A percentile compares a stretch with the other conserved stretches of the same genome.
Conservation (phyloP, 2,888 invertebrate species). For the Mythimna loreyi region DNA sequence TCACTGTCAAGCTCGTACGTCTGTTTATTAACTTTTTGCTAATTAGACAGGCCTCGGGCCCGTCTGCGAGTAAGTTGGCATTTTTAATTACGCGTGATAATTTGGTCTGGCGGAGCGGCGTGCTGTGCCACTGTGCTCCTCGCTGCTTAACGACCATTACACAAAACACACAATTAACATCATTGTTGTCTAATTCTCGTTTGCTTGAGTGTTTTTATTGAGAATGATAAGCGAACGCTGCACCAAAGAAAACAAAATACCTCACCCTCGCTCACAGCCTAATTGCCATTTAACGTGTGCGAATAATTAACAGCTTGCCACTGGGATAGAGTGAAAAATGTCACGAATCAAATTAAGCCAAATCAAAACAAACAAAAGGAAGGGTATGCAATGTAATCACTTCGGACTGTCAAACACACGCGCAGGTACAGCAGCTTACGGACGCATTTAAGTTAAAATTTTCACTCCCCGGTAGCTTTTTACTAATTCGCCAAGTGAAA, state of each 20-base stretch:
- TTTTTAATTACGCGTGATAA: slow-evolving; percentile 90
- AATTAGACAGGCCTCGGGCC: slow-evolving; percentile 87
- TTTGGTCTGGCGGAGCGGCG: slow-evolving; percentile 75
- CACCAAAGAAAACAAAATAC: slow-evolving; percentile 52
- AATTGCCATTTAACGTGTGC: slow-evolving; percentile 58
- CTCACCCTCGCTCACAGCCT: slow-evolving; percentile 8
- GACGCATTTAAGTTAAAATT: slow-evolving; percentile 90
- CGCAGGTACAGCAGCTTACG: slow-evolving; percentile 85
- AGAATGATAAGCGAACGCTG: slow-evolving; percentile 63
- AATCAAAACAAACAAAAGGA: slow-evolving; percentile 89
- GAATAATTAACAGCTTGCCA: slow-evolving; percentile 65
- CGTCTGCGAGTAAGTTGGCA: slow-evolving; percentile 88
- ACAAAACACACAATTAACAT: slow-evolving; percentile 70
- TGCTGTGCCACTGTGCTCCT: slow-evolving; percentile 72
- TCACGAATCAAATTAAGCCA: slow-evolving; percentile 88
- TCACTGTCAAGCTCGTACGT: slow-evolving; percentile 88
- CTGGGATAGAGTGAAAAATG: slow-evolving; percentile 75
- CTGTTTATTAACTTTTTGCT: slow-evolving; percentile 91
- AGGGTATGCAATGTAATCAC: slow-evolving; percentile 89
- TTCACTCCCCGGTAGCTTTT: slow-evolving; percentile 91
- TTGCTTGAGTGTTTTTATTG: slow-evolving; percentile 79
- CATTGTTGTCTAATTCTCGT: slow-evolving; percentile 75
- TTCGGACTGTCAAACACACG: slow-evolving; percentile 90
- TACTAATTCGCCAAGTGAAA: slow-evolving; percentile 91
- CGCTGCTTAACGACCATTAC: slow-evolving; percentile 73